Evolutionary conservation across 1,140 invertebrate species (phyloP).

Genomic region (Camponotus pennsylvanicus): DNA sequence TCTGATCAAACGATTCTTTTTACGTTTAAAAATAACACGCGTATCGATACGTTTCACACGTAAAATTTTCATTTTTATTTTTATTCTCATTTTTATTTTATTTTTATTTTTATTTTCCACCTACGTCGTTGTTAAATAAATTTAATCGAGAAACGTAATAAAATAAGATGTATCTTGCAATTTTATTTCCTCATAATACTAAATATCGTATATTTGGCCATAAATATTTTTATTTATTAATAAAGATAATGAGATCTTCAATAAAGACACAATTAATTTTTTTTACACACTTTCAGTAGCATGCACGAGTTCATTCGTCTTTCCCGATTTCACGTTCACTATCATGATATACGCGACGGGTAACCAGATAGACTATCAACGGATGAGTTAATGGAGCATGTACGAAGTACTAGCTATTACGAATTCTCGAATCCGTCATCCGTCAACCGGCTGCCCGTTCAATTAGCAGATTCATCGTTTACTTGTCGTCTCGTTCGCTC

Average conservation of each 20-base stretch:
- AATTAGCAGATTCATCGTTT: constrained; percentile 82
- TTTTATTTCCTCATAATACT: not conserved
- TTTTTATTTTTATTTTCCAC: not conserved
- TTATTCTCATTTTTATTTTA: not conserved
- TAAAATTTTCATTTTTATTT: not conserved
- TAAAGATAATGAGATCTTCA: not conserved
- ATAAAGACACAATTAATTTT: not conserved
- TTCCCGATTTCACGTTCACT: not conserved
- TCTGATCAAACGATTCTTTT: constrained; percentile 70
- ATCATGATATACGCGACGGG: constrained; percentile 20
- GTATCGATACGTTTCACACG: not conserved
- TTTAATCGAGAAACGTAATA: not conserved
- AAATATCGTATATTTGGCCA: not conserved
- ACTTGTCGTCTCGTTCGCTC: constrained; percentile 73
- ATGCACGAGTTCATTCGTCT: not conserved
- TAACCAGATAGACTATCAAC: constrained; percentile 27
- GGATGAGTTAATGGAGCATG: constrained; percentile 59
- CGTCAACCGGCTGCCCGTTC: constrained; percentile 79
- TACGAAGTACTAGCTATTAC: constrained; percentile 39
- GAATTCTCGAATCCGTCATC: constrained; percentile 48
- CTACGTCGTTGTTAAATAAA: no score
- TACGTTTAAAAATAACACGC: not conserved
- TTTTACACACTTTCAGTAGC: not conserved
- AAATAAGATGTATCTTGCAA: not conserved
- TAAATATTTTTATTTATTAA: not conserved